These are phyloP conservation scores for Bolinopsis microptera DNA, from an alignment of 37 sponge, comb jelly and placozoan species.

Conservation along the genomic window DNA sequence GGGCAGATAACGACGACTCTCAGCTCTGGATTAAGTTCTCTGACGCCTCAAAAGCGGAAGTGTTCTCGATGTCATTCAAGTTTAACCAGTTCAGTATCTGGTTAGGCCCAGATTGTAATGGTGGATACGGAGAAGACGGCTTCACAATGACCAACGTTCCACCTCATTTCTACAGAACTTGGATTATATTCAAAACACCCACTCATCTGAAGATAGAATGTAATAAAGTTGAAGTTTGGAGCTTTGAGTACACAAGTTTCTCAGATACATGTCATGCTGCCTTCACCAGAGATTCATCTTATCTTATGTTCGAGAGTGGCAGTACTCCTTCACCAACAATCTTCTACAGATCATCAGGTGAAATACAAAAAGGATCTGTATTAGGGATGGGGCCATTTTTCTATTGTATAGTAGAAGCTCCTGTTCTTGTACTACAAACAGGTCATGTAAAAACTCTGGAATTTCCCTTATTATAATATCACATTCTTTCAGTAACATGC, in stretches of 20 bases:
- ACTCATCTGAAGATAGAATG: not conserved
- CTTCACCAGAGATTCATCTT: not conserved
- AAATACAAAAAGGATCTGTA: no score
- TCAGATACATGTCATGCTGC: not conserved
- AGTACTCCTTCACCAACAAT: no score
- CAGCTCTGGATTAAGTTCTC: not conserved
- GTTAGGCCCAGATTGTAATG: not conserved
- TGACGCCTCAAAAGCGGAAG: not conserved
- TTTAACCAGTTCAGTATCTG: not conserved
- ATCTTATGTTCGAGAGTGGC: not conserved
- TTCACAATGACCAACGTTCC: constrained; percentile 12
- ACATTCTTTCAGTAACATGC: no score
- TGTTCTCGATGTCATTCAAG: not conserved
- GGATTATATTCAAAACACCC: not conserved
- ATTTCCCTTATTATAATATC: no score
- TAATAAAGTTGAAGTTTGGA: not conserved
- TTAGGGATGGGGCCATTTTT: no score
- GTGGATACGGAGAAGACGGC: not conserved
- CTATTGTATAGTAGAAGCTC: no score
- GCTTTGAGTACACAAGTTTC: not conserved
- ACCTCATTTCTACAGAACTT: not conserved
- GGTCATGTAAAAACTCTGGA: no score
- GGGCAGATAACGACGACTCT: not conserved
- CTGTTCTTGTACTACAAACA: no score
- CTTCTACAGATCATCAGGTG: constrained; percentile 21